Conservation (phyloP, 1,140 invertebrate genomes). For the Pomacea maculata region DNA sequence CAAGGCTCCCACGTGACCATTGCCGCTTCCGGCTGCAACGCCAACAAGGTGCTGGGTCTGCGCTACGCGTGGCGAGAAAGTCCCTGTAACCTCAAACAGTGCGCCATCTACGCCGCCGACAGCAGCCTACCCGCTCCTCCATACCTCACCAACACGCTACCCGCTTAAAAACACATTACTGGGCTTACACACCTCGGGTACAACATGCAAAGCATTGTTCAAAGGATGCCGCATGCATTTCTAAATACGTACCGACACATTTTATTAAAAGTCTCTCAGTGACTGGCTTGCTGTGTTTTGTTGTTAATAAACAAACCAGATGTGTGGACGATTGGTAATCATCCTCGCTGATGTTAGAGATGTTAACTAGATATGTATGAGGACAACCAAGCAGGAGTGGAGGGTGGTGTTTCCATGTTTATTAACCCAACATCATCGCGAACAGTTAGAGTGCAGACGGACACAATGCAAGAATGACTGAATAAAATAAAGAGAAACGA, state of each 20-base stretch:
- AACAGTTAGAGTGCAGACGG: no score
- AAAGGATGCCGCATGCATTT: no score
- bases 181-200: not conserved
- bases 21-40: constrained; percentile 23
- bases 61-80: constrained; percentile 60
- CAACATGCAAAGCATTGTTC: no score
- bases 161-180: not conserved
- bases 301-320: no score
- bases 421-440: no score
- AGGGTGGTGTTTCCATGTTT: no score
- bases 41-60: constrained; percentile 35
- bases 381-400: no score
- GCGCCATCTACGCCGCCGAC: constrained; percentile 50
- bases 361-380: no score
- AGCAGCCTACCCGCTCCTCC: constrained; percentile 48
- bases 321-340: no score
- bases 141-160: constrained; percentile 18
- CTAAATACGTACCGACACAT: not conserved
- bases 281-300: not conserved
- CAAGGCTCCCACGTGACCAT: constrained; percentile 36
- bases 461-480: no score
- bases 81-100: constrained; percentile 51
- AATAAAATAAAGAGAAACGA: no score
- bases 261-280: not conserved
- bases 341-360: not conserved